Evolutionary conservation across 2,113 vertebrate species (phyloP), one percentile per base, ranked within the genome.

Genomic region (Pao palembangensis): DNA sequence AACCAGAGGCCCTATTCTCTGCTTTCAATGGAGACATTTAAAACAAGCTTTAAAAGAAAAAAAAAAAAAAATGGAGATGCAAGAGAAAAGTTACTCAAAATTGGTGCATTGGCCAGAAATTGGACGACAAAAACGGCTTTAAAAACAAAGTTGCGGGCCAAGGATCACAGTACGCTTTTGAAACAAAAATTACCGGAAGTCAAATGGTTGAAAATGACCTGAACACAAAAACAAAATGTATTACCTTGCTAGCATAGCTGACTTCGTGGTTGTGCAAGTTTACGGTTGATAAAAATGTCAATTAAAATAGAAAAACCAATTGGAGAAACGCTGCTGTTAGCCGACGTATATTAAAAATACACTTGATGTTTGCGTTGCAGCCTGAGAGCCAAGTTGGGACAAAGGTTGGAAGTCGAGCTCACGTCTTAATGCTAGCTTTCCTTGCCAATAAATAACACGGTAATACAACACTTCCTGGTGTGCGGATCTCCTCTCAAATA

Each of bases 31-130:
- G 38, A 71, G 72, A 85, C 80, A 72, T 82, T 88, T 91, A 90
- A 90, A 91, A 91, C 74, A 75, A 87, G 84, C 75, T 8, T 88
- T 86, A 89, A 88, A 88, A 25, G 15, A 5, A 42, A 28, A 15
- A 23, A 31, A 14, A 54, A 31, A 61, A 1, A 34, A n/a, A n/a
- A 10, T 10, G 49, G 31, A 58, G 1, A 41, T 11, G 17, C 55
- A 71, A 31, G 58, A 71, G 54, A 58, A 47, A 17, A 71, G 41
- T 61, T 44, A 43, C 42, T 62, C 41, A 73, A 65, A 72, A 72
- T 38, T 42, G 18, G n/a, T 53, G 64, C 55, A 28, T 50, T 41
- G 58, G 64, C 60, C 55, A 60, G 43, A 77, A 79, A 75, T 34
- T 3, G 61, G 25, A 48, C 31, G 54, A 49, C n/a, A 73, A 15